Percentiles rank a stretch among this genome's conserved stretches.
Evolutionary conservation across 64 coral and sea anemone species (phyloP).

Genomic region (Montipora efflorescens): DNA sequence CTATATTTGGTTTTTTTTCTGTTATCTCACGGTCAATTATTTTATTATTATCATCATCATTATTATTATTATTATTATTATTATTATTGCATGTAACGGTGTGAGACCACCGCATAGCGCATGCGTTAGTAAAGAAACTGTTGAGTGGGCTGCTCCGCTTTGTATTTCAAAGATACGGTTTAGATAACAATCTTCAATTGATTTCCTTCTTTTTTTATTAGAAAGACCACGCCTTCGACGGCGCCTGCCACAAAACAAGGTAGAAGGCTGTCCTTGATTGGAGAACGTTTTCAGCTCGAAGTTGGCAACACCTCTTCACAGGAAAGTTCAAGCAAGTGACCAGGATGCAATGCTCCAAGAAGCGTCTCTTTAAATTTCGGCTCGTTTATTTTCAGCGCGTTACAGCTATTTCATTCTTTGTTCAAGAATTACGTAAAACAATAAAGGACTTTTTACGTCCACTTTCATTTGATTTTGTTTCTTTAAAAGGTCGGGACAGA

Average conservation of each 20-base stretch:
- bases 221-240: background rate
- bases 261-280: constrained; percentile 52
- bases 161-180: too few relatives aligned
- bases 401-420: background rate
- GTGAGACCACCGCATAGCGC: too few relatives aligned
- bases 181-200: background rate
- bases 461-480: background rate
- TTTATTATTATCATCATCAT: too few relatives aligned
- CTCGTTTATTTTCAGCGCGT: background rate
- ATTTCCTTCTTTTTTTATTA: background rate
- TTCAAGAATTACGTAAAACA: background rate
- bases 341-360: background rate
- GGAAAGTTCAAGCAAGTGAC: background rate
- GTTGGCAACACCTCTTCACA: background rate
- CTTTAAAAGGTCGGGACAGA: too few relatives aligned
- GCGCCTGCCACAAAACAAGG: background rate
- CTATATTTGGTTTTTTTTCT: too few relatives aligned
- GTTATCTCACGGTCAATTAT: too few relatives aligned
- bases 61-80: too few relatives aligned
- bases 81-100: too few relatives aligned
- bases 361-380: background rate
- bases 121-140: too few relatives aligned
- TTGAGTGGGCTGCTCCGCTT: too few relatives aligned
- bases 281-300: constrained; percentile 33
- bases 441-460: background rate